Evolutionary conservation across 2,113 vertebrate genomes (phyloP).

Genomic region (Gymnorhina tibicen): DNA sequence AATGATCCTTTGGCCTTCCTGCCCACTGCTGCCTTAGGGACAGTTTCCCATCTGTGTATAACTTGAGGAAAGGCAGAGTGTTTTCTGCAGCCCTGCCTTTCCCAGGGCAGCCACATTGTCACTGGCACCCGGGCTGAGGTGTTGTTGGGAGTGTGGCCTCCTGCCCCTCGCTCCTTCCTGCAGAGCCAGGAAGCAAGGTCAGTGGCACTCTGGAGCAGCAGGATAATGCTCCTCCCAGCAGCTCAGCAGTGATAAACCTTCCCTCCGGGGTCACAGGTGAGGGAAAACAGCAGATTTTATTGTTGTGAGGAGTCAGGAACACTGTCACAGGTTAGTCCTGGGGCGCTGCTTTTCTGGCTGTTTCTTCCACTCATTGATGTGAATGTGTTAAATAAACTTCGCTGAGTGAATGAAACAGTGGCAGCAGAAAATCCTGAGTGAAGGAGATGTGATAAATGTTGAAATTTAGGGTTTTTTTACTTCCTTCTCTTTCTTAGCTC

Average conservation of each 20-base stretch:
- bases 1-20: background rate
- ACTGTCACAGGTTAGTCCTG: background rate
- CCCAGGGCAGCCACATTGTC: background rate
- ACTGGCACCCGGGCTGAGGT: rapidly evolving
- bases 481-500: background rate
- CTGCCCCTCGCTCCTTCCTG: background rate
- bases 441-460: background rate
- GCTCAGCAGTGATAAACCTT: background rate
- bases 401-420: background rate
- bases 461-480: background rate
- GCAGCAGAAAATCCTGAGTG: background rate
- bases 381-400: background rate
- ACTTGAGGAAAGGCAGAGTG: background rate
- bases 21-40: rapidly evolving
- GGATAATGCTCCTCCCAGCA: background rate
- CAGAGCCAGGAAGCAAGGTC: background rate
- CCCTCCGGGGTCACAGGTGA: background rate
- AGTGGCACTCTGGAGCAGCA: background rate
- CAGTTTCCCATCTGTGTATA: background rate
- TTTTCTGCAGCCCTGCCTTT: background rate
- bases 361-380: background rate
- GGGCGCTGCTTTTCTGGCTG: background rate
- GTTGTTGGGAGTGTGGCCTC: background rate
- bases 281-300: background rate
- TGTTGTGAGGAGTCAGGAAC: background rate